Evolutionary conservation across 1,140 invertebrate genomes (phyloP).

Genomic region (Ptiloglossa arizonensis): DNA sequence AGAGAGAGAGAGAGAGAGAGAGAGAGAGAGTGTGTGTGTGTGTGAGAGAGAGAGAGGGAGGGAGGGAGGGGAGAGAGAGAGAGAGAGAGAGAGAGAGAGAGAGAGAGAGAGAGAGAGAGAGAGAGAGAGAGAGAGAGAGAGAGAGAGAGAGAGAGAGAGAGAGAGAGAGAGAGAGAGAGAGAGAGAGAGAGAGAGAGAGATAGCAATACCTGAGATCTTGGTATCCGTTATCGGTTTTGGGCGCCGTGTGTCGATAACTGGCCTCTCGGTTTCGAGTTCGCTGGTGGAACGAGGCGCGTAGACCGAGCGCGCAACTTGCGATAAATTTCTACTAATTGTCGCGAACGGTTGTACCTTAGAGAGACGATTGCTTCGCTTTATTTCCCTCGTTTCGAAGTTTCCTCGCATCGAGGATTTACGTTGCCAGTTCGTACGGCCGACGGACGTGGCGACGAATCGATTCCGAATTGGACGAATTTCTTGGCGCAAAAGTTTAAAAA

Average conservation of each 20-base stretch:
- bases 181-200: too few relatives aligned
- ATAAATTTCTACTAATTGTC: conserved; percentile 37
- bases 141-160: conserved; percentile 7
- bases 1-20: conserved; percentile 19
- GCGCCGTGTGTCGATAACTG: conserved; percentile 33
- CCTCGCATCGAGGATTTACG: background rate
- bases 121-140: conserved; percentile 11
- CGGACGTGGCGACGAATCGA: too few relatives aligned
- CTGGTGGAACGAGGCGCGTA: conserved; percentile 5
- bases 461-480: background rate
- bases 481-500: background rate
- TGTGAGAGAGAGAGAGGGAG: too few relatives aligned
- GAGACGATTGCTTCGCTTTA: background rate
- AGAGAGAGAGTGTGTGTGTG: too few relatives aligned
- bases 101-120: conserved; percentile 12
- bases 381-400: background rate
- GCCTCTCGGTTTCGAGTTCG: conserved; percentile 4
- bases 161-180: conserved; percentile 25
- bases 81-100: conserved; percentile 25
- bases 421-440: too few relatives aligned
- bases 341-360: background rate
- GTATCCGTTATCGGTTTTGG: conserved; percentile 47
- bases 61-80: background rate
- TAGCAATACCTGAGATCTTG: conserved; percentile 30
- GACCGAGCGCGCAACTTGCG: background rate